phyloP scores from a whole-genome alignment of 1,140 invertebrate species.

The Orius insidiosus region DNA sequence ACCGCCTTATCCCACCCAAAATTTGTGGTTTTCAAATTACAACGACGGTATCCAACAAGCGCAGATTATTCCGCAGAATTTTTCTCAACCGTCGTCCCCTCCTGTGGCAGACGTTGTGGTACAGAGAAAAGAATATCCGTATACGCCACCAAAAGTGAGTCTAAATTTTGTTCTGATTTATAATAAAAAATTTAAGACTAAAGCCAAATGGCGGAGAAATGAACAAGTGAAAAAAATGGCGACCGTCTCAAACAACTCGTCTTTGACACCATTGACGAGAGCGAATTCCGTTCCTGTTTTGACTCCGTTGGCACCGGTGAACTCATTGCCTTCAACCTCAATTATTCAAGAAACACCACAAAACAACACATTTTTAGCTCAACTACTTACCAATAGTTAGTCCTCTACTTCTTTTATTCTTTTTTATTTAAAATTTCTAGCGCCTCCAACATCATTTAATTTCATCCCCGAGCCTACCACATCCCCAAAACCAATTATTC shows the following conservation, averaged over 20 bases:
- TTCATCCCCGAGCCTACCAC: background rate
- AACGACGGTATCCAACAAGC: background rate
- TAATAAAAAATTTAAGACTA: no score
- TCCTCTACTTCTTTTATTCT: background rate
- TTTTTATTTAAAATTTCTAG: constrained; percentile 2
- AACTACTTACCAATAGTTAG: constrained; percentile 40
- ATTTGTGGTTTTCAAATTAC: background rate
- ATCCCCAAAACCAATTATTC: background rate
- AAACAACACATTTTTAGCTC: constrained; percentile 39
- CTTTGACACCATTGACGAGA: no score
- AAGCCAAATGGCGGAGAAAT: no score
- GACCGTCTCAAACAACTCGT: no score
- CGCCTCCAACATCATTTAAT: background rate
- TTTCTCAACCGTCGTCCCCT: constrained; percentile 18
- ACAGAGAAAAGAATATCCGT: background rate
- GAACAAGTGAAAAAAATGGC: no score
- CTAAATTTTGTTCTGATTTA: no score
- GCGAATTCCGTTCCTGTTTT: no score
- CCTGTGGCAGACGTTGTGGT: background rate
- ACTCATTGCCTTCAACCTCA: no score
- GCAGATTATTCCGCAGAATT: constrained; percentile 15
- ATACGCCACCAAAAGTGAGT: no score
- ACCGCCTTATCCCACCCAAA: background rate
- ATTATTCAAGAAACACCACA: constrained; percentile 11
- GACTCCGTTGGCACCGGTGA: no score